Base-by-base conservation (phyloP, 2,888 invertebrate genomes). In the Limnephilus lunatus region DNA sequence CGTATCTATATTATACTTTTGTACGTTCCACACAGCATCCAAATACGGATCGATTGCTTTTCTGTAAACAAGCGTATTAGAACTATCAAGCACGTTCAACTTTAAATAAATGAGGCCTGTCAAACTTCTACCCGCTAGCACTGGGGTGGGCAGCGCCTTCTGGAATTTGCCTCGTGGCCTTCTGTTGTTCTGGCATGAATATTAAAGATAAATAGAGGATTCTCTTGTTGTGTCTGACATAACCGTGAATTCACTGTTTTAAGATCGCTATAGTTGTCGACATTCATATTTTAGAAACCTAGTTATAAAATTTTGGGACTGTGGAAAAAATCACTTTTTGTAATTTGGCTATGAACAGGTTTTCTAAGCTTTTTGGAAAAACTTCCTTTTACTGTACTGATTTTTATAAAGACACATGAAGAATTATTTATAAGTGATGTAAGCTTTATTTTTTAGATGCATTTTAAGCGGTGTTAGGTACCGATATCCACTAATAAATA, bases 21-120 rank as follows among this genome's bases (percentile, higher is more conserved):
- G 68, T 68, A 68, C n/a, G 68, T n/a, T 68, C 68, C n/a, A n/a
- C 25, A 68, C 68, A 68, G 25, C 25, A 68, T 68, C 7, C 25
- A 25, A n/a, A n/a, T n/a, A 68, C 25, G 68, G 68, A 68, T 68
- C 68, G 68, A 68, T 68, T 68, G 68, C 68, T 68, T n/a, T 25
- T 68, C 68, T n/a, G 68, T 68, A 68, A 68, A 68, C 68, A 68
- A 68, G 68, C 68, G 68, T 68, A 68, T 68, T 68, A 68, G 68
- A 68, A 68, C 68, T 68, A 68, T 68, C 68, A 68, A 68, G 68
- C 68, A 68, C 68, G 68, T 68, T 68, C 68, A 68, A 68, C 68
- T 68, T 68, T 25, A 68, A 68, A 68, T 68, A 68, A 68, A 68
- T 68, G 68, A 68, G 68, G 7, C 68, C 68, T 68, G 68, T 68